These are phyloP conservation scores for Melanostoma scalare DNA, from an alignment of 2,888 invertebrate species.

Conservation along the genomic window DNA sequence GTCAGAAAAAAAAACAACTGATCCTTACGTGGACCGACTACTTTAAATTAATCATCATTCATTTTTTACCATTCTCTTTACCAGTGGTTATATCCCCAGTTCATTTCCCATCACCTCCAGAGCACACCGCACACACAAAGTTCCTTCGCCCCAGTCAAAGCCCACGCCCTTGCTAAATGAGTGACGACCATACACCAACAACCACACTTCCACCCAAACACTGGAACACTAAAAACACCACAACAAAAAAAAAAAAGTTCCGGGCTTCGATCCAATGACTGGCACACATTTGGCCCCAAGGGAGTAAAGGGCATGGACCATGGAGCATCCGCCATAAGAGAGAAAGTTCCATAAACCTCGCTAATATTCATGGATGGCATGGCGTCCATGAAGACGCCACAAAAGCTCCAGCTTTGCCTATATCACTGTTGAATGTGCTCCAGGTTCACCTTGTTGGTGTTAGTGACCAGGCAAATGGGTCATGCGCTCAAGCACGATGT, in stretches of 20 bases:
- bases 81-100: slow-evolving; percentile 26
- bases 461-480: slow-evolving; percentile 68
- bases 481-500: slow-evolving; percentile 68
- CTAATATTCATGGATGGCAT: slow-evolving; percentile 68
- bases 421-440: slow-evolving; percentile 20
- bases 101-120: slow-evolving; percentile 40
- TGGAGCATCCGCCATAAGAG: slow-evolving; percentile 64
- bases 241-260: slow-evolving; percentile 31
- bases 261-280: slow-evolving; percentile 70
- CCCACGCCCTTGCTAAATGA: slow-evolving; percentile 72
- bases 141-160: slow-evolving; percentile 70
- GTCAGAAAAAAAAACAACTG: background rate
- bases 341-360: slow-evolving; percentile 71
- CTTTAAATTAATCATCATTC: slow-evolving; percentile 43
- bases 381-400: slow-evolving; percentile 31
- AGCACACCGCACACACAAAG: slow-evolving; percentile 51
- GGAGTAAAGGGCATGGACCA: slow-evolving; percentile 73
- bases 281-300: slow-evolving; percentile 72
- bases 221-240: slow-evolving; percentile 4
- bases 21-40: slow-evolving; percentile 8
- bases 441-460: slow-evolving; percentile 57
- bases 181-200: slow-evolving; percentile 51
- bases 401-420: slow-evolving; percentile 30
- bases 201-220: slow-evolving; percentile 33
- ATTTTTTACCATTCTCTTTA: slow-evolving; percentile 11